Base-by-base conservation (phyloP, 1,140 invertebrate species). In the Cyclina sinensis region DNA sequence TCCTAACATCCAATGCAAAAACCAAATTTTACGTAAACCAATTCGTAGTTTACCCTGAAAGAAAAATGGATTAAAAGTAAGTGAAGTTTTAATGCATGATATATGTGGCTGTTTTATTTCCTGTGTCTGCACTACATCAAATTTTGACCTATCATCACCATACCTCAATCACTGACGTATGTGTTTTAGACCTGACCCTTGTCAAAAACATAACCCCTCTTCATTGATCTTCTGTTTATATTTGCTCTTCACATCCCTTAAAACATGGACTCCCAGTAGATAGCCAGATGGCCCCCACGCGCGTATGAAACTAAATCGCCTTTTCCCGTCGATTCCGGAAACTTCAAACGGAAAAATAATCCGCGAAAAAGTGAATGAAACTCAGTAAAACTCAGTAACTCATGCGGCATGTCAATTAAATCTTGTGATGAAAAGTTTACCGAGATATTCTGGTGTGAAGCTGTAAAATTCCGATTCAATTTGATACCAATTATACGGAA, bases 401-500 rank as follows among this genome's bases (percentile, higher is more conserved):
- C 82, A 84, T 73, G 24, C 82, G n/a, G 46, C 62, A 46, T 84
- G 82, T 84, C 82, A 84, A 84, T 84, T 84, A 84, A 70, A 81
- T 46, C 65, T 54, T 39, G 59, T 51, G 82, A 46, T 84, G 82
- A 84, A 84, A 84, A 73, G 27, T 74, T 74, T 84, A 84, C 65
- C 62, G 65, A 43, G 35, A n/a, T 9, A 32, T 70, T 54, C 43
- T 70, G 30, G 43, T 73, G 48, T 54, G 68, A 73, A 32, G 48
- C 59, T 5, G 39, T 84, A 73, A 84, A 84, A 73, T 73, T 73
- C 39, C 39, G 43, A 54, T 87, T 51, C 70, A 87, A 87, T 87
- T 87, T 78, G 48, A 87, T 80, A 51, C 76, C 76, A 87, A 87
- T 87, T 87, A 87, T 65, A 79, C 59, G 76, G 43, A n/a, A 80